Evolutionary conservation across 1,140 invertebrate species (phyloP).

Genomic region (Chionoecetes opilio): DNA sequence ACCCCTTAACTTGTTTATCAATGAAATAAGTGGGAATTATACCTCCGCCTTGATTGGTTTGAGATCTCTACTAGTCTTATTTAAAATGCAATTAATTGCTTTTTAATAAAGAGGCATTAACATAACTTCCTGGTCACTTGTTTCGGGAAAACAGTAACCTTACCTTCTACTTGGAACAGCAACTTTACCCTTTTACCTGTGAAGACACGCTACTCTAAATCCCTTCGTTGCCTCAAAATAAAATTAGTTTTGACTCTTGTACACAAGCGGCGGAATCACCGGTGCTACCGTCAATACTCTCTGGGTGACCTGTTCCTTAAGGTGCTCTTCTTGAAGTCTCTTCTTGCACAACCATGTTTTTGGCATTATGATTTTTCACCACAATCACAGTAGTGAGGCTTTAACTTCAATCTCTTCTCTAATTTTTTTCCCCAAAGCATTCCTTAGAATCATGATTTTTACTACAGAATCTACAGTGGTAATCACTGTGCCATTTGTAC

Average conservation of each 20-base stretch:
- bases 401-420: neutral
- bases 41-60: neutral
- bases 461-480: neutral
- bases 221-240: neutral
- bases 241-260: neutral
- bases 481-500: neutral
- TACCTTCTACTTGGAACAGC: neutral
- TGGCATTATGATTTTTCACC: neutral
- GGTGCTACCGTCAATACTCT: neutral
- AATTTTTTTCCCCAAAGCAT: neutral
- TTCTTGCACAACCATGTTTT: neutral
- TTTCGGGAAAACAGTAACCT: neutral
- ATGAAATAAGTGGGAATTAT: neutral
- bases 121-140: neutral
- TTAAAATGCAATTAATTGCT: neutral
- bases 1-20: neutral
- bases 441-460: neutral
- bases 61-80: neutral
- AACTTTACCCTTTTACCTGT: neutral
- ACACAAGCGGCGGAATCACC: neutral
- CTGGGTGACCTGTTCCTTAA: neutral
- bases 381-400: too few relatives aligned
- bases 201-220: neutral
- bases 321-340: neutral
- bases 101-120: too few relatives aligned